A percentile compares a stretch with the other conserved stretches of the same genome.
phyloP scores from a whole-genome alignment of 2,888 invertebrate genomes.

The Biston betularia region DNA sequence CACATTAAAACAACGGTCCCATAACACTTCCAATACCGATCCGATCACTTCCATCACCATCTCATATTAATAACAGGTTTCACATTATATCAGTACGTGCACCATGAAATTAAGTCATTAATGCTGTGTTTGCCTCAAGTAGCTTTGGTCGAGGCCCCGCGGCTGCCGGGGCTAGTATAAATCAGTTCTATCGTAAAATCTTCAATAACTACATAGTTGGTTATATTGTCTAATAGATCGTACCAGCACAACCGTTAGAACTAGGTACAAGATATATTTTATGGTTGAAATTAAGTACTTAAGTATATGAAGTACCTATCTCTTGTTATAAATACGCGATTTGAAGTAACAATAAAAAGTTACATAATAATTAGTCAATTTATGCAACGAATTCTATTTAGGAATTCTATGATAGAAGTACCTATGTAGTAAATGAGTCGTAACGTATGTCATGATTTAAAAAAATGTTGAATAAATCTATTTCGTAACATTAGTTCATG shows the following conservation, averaged over 20 bases:
- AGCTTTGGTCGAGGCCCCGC: conserved; percentile 50
- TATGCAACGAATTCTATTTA: too few species aligned
- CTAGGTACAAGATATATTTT: conserved; percentile 32
- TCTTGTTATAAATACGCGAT: neutral
- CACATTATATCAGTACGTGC: conserved; percentile 25
- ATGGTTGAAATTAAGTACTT: conserved; percentile 26
- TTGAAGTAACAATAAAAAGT: neutral
- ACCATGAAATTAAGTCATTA: conserved; percentile 61
- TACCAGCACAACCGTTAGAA: conserved; percentile 45
- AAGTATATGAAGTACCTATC: neutral
- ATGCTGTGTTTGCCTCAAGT: conserved; percentile 56
- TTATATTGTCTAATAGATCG: conserved; percentile 42
- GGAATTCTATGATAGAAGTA: too few species aligned
- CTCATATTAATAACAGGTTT: conserved; percentile 10
- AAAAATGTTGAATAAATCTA: too few species aligned
- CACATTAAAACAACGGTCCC: neutral
- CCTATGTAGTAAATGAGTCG: too few species aligned
- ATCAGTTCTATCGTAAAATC: conserved; percentile 64
- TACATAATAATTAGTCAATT: too few species aligned
- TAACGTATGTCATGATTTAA: too few species aligned
- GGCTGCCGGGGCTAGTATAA: conserved; percentile 55
- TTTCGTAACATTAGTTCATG: too few species aligned
- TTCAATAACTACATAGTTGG: conserved; percentile 55
- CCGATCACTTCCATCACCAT: conserved; percentile 19
- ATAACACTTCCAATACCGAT: conserved; percentile 7